These are phyloP conservation scores for Sarcophaga subvicina DNA, from an alignment of 2,888 invertebrate species.

Conservation along the genomic window DNA sequence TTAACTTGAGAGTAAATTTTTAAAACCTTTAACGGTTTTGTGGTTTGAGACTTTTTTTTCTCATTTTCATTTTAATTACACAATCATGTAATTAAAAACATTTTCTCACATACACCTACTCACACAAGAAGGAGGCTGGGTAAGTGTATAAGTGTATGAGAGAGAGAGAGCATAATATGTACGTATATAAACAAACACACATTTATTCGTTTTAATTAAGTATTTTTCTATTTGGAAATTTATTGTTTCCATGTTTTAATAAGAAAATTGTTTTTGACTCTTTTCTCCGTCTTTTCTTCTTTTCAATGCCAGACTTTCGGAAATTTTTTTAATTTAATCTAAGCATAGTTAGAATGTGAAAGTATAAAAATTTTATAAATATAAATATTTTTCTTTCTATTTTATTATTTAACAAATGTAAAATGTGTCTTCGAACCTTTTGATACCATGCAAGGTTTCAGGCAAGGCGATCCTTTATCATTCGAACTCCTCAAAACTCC, in stretches of 20 bases:
- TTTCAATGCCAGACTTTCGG: not conserved
- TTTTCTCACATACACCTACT: conserved; percentile 35
- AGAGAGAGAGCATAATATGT: conserved; percentile 5
- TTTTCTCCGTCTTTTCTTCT: not conserved
- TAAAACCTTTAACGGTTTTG: conserved; percentile 68
- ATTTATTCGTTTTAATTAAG: conserved; percentile 52
- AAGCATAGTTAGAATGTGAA: not conserved
- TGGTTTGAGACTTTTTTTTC: conserved; percentile 60
- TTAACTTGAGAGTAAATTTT: conserved; percentile 68
- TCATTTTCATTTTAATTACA: conserved; percentile 57
- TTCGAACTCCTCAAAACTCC: no score
- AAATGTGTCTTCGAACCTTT: no score
- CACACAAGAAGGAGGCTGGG: not conserved
- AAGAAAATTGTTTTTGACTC: conserved; percentile 24
- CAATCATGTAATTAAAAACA: conserved; percentile 67
- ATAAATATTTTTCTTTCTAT: no score
- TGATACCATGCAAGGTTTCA: no score
- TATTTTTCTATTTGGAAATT: conserved; percentile 38
- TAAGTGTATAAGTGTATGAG: not conserved
- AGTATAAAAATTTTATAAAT: no score
- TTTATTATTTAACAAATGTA: no score
- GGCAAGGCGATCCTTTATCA: no score
- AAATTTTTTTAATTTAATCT: not conserved
- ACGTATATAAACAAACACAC: conserved; percentile 10
- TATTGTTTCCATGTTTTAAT: conserved; percentile 31